phyloP scores from a whole-genome alignment of 2,888 invertebrate species.

The Graphium colonna region DNA sequence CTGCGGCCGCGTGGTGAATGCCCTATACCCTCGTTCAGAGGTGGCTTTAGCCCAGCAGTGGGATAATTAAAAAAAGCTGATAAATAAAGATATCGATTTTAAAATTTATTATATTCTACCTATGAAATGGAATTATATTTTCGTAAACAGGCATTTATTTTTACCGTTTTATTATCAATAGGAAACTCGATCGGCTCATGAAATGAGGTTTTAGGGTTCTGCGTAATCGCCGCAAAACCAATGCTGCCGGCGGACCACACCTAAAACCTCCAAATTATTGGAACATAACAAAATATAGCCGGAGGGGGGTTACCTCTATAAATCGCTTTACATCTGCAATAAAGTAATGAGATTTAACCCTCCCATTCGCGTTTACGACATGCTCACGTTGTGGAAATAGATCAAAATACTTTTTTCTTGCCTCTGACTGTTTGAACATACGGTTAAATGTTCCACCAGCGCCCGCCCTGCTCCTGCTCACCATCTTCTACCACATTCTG shows the following conservation, averaged over 20 bases:
- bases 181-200: neutral
- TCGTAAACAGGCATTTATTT: too few species aligned
- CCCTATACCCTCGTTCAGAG: too few species aligned
- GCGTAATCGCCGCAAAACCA: conserved; percentile 12
- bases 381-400: conserved; percentile 52
- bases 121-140: too few species aligned
- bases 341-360: conserved; percentile 77
- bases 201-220: neutral
- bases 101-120: too few species aligned
- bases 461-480: too few species aligned
- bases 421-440: conserved; percentile 26
- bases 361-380: conserved; percentile 68
- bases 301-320: conserved; percentile 57
- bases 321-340: conserved; percentile 74
- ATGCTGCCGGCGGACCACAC: conserved; percentile 10
- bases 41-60: too few species aligned
- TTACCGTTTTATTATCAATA: neutral
- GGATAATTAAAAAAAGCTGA: too few species aligned
- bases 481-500: too few species aligned
- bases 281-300: conserved; percentile 72
- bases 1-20: too few species aligned
- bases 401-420: conserved; percentile 52
- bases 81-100: too few species aligned
- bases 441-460: neutral
- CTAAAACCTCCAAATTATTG: conserved; percentile 60